Percentiles rank a stretch among this genome's conserved stretches.
phyloP scores from a whole-genome alignment of 2,888 invertebrate species.

The Caenorhabditis zanzibari region DNA sequence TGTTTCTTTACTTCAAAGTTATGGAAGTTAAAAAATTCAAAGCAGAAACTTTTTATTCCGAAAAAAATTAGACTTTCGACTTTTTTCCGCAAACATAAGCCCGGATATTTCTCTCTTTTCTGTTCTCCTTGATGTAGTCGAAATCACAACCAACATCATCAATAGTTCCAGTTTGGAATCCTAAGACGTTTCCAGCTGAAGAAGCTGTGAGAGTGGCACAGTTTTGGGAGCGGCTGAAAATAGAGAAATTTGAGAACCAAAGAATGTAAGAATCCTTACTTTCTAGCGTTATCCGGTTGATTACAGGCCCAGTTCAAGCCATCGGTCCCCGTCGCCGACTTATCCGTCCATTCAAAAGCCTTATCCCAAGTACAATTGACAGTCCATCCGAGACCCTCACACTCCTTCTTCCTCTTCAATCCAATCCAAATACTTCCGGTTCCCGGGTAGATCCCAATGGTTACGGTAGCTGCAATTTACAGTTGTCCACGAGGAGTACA shows the following conservation, averaged over 20 bases:
- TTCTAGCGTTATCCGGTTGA: constrained; percentile 37
- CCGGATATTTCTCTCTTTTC: constrained; percentile 6
- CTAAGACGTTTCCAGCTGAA: not conserved
- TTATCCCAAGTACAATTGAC: constrained; percentile 1
- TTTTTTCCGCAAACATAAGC: constrained; percentile 27
- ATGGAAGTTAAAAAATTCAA: too few relatives aligned
- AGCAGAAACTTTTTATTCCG: not conserved
- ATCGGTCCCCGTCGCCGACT: constrained; percentile 21
- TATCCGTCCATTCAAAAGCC: constrained; percentile 44
- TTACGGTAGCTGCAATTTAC: constrained; percentile 12
- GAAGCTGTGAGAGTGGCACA: constrained; percentile 9
- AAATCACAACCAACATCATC: constrained; percentile 22
- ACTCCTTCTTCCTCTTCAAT: not conserved
- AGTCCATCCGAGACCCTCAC: not conserved
- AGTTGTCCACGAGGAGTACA: not conserved
- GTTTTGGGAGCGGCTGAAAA: constrained; percentile 25
- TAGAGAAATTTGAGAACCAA: too few relatives aligned
- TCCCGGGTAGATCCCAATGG: constrained; percentile 14
- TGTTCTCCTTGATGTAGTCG: constrained; percentile 9
- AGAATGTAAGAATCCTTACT: not conserved
- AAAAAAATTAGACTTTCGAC: not conserved
- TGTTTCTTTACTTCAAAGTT: too few relatives aligned
- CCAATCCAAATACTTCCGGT: constrained; percentile 30
- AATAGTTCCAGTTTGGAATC: not conserved
- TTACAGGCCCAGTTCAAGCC: constrained; percentile 1